Evolutionary conservation across 2,113 vertebrate genomes (phyloP), one percentile per base, ranked within the genome.

Genomic region (Dermatemys mawii): DNA sequence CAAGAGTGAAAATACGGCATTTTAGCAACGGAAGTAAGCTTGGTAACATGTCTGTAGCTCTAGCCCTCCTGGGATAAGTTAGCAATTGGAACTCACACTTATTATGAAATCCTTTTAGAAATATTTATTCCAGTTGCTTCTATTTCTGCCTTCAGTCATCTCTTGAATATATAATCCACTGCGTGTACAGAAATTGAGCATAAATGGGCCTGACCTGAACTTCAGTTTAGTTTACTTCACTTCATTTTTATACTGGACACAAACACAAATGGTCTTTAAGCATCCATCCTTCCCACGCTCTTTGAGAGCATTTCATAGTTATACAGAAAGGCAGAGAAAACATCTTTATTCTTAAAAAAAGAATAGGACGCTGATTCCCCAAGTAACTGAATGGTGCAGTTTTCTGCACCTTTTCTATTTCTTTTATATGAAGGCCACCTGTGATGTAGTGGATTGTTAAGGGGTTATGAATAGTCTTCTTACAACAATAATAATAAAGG

Each of bases 391-490:
- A 81, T 73, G 6, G 88, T 76, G 84, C 76, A 70, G 70, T 2
- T 91, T 92, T 88, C 48, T 83, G 41, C 8, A 49, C 63, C 17
- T 46, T 48, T 84, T 6, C 12, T 90, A 44, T 93, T 75, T 84
- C 41, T 76, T 76, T 76, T 76, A 27, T 84, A 29, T 92, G 87
- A 93, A 57, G 92, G 17, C 53, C 84, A 86, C 67, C 67, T 90
- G 24, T 91, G 87, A 93, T 80, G 73, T 92, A 91, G 63, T 29
- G 83, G 35, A 76, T 86, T 80, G 14, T 79, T 84, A 90, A 92
- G 38, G 88, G 44, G 13, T 91, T 96, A 81, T 91, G 86, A 94
- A 94, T 79, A 95, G 41, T 44, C 21, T 90, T 67, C 11, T 27
- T 78, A 93, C 27, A 32, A 86, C 24, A 92, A 6, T 88, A 38